Percentiles rank a stretch among this genome's conserved stretches.
Conservation (phyloP, 1,140 invertebrate species). For the Drosophila teissieri region DNA sequence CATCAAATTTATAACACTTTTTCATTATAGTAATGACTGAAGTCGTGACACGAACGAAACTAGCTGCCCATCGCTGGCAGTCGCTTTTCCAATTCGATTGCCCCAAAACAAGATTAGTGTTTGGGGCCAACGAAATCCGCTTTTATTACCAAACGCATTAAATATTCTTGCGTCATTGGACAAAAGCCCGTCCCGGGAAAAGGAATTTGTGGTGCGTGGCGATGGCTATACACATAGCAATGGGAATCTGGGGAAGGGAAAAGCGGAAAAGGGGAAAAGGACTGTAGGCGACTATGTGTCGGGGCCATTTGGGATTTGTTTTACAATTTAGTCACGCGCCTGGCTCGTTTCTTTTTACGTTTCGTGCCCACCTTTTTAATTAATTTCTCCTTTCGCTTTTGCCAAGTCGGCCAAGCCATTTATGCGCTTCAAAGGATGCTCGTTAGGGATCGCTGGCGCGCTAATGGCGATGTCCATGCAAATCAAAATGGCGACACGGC, state of each 20-base stretch:
- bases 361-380: slow-evolving; percentile 71
- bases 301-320: slow-evolving; percentile 59
- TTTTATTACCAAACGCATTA: slow-evolving; percentile 77
- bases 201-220: slow-evolving; percentile 46
- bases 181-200: slow-evolving; percentile 17
- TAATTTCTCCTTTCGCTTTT: slow-evolving; percentile 61
- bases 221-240: neutral
- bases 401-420: slow-evolving; percentile 42
- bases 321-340: slow-evolving; percentile 74
- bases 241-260: slow-evolving; percentile 1
- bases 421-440: slow-evolving; percentile 58
- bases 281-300: slow-evolving; percentile 20
- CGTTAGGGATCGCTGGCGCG: slow-evolving; percentile 17
- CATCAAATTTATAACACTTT: too few species aligned
- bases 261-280: neutral
- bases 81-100: slow-evolving; percentile 37
- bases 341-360: slow-evolving; percentile 54
- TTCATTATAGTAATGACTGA: too few species aligned
- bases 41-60: neutral
- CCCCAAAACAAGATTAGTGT: slow-evolving; percentile 74
- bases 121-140: slow-evolving; percentile 62
- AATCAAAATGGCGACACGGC: slow-evolving; percentile 77
- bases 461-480: slow-evolving; percentile 56
- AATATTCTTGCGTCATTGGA: slow-evolving; percentile 77
- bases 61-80: neutral